Evolutionary conservation across 2,888 invertebrate genomes (phyloP).

Genomic region (Rotaria sp.): DNA sequence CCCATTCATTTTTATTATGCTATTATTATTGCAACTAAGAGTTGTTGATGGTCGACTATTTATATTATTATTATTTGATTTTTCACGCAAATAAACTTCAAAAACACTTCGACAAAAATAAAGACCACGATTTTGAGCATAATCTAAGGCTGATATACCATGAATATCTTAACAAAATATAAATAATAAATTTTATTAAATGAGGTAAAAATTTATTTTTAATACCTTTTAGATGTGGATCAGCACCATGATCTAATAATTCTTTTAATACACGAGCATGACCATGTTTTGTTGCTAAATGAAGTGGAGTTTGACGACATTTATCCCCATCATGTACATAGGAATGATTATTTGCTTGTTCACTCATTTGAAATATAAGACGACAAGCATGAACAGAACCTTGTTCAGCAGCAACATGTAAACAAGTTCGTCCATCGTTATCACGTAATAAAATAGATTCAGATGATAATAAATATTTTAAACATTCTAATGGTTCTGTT

Average conservation of each 20-base stretch:
- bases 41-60: background rate
- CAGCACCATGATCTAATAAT: slow-evolving; percentile 46
- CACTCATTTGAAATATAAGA: slow-evolving; percentile 51
- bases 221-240: slow-evolving; percentile 4
- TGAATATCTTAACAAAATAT: slow-evolving; percentile 34
- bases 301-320: slow-evolving; percentile 50
- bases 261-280: slow-evolving; percentile 55
- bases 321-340: slow-evolving; percentile 48
- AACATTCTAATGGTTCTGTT: slow-evolving; percentile 52
- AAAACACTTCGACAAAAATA: slow-evolving; percentile 37
- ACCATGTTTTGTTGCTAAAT: slow-evolving; percentile 53
- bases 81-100: slow-evolving; percentile 35
- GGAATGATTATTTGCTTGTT: slow-evolving; percentile 41
- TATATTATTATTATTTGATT: background rate
- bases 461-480: slow-evolving; percentile 52
- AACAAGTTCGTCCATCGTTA: slow-evolving; percentile 53
- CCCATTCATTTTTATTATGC: background rate
- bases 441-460: slow-evolving; percentile 50
- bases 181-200: background rate
- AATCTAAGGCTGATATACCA: slow-evolving; percentile 37
- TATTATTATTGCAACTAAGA: background rate
- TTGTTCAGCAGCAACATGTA: slow-evolving; percentile 52
- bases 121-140: slow-evolving; percentile 37
- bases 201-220: too few species aligned
- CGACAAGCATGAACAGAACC: slow-evolving; percentile 52